Conservation (phyloP, 2,113 vertebrate species). For the Phylloscopus whistleri region DNA sequence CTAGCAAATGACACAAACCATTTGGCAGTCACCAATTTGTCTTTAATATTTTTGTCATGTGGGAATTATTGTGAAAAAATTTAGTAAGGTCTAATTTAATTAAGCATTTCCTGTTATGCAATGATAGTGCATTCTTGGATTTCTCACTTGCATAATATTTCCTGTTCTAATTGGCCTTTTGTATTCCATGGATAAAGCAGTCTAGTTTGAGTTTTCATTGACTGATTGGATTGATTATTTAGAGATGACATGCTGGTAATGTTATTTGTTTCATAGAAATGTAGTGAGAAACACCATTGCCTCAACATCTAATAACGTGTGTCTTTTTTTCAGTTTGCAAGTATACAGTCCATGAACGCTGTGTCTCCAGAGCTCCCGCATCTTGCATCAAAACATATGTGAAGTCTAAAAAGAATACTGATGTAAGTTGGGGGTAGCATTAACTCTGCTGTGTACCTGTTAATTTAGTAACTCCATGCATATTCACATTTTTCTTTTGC, state of each 20-base stretch:
- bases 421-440: slow-evolving; percentile 72
- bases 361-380: slow-evolving; percentile 84
- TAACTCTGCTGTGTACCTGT: neutral
- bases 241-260: slow-evolving; percentile 53
- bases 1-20: slow-evolving; percentile 69
- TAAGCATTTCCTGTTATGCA: slow-evolving; percentile 79
- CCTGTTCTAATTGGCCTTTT: slow-evolving; percentile 79
- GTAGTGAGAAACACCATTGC: neutral
- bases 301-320: neutral
- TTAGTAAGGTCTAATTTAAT: slow-evolving; percentile 75
- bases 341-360: slow-evolving; percentile 90
- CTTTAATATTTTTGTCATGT: slow-evolving; percentile 78
- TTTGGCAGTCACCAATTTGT: slow-evolving; percentile 77
- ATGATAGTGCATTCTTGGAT: slow-evolving; percentile 69
- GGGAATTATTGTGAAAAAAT: slow-evolving; percentile 76
- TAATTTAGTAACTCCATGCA: neutral
- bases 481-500: slow-evolving; percentile 22
- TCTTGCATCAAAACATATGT: slow-evolving; percentile 95
- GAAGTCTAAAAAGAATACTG: slow-evolving; percentile 92
- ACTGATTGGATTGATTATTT: slow-evolving; percentile 70
- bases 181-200: slow-evolving; percentile 70
- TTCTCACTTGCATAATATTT: slow-evolving; percentile 77
- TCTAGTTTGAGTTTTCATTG: slow-evolving; percentile 68
- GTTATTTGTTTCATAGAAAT: slow-evolving; percentile 55
- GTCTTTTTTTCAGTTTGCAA: slow-evolving; percentile 85